Base-by-base conservation (phyloP, 1,140 invertebrate species). In the Dolichoris vasculosae region DNA sequence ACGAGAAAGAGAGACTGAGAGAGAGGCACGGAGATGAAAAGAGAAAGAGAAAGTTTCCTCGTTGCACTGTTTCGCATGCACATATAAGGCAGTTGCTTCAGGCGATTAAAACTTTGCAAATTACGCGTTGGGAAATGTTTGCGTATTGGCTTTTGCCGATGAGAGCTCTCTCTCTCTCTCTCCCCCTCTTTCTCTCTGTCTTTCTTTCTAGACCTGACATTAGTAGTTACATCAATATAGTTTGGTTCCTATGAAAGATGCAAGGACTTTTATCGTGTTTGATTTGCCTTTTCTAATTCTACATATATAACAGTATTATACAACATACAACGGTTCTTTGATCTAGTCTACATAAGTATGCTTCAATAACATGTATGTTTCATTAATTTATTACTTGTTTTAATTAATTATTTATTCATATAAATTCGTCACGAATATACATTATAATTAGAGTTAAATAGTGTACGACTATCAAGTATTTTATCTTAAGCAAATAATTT, bases 91-190 rank as follows among this genome's bases (percentile, higher is more conserved):
- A 63, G 69, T 75, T 48, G 43, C 55, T 35, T 40, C 63, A 35
- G 59, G 46, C 77, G 71, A 69, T 48, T 75, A 75, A 82, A 89
- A 87, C 69, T 89, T 88, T 67, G 86, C 81, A 87, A 89, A 89
- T 89, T 88, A 89, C 86, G 84, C 85, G 79, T 83, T 26, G 75
- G 38, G 51, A 51, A 76, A 40, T 84, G 75, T 83, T 83, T 83
- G 73, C 73, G 46, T 67, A 77, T 67, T 78, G 82, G 82, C 73
- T 84, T 63, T 48, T 76, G 43, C 59, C 63, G 59, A 64, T n/a
- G 26, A 55, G 51, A 30, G 83, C 30, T 78, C 43, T 32, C 11
- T 64, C 48, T 83, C 82, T 64, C 43, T 35, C n/a, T 77, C 51
- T 26, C 55, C 26, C 20, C 26, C 43, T 46, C 43, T 46, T 6